phyloP scores from a whole-genome alignment of 1,140 invertebrate species.

The Oncopeltus fasciatus region DNA sequence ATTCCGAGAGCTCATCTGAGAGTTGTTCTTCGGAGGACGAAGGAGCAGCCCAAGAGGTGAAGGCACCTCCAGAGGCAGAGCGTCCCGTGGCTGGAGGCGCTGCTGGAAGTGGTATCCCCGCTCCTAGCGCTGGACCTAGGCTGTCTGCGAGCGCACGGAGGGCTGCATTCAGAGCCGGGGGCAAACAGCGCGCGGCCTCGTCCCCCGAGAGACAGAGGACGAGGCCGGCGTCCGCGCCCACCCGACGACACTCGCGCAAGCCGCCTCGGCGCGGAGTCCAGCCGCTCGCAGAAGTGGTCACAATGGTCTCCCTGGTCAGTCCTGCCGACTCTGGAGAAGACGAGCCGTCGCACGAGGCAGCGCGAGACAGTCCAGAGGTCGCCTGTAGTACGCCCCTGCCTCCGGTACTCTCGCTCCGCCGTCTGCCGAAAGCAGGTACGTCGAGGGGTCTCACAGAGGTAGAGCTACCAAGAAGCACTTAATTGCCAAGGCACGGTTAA shows the following conservation, averaged over 20 bases:
- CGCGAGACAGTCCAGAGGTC: not conserved
- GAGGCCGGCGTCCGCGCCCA: conserved; percentile 10
- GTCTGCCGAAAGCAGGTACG: conserved; percentile 15
- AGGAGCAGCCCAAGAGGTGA: too few relatives aligned
- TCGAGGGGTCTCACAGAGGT: too few relatives aligned
- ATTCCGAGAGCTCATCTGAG: too few relatives aligned
- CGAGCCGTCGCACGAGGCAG: not conserved
- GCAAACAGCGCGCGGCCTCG: conserved; percentile 1
- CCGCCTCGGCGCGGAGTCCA: conserved; percentile 5
- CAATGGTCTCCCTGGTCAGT: conserved; percentile 21
- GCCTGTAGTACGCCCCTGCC: not conserved
- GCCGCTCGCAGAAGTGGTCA: conserved; percentile 19
- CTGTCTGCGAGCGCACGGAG: not conserved
- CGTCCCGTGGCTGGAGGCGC: too few relatives aligned
- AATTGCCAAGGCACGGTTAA: too few relatives aligned
- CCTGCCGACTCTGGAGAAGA: conserved; percentile 18
- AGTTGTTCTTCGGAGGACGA: too few relatives aligned
- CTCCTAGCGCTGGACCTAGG: not conserved
- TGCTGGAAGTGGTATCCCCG: too few relatives aligned
- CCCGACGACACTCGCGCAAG: not conserved
- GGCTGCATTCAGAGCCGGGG: not conserved
- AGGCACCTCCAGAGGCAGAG: too few relatives aligned
- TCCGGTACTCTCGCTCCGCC: conserved; percentile 8
- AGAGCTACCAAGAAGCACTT: too few relatives aligned
- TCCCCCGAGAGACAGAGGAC: not conserved